Base-by-base conservation (phyloP, 2,797 vertebrate species). In the Onychomys torridus region DNA sequence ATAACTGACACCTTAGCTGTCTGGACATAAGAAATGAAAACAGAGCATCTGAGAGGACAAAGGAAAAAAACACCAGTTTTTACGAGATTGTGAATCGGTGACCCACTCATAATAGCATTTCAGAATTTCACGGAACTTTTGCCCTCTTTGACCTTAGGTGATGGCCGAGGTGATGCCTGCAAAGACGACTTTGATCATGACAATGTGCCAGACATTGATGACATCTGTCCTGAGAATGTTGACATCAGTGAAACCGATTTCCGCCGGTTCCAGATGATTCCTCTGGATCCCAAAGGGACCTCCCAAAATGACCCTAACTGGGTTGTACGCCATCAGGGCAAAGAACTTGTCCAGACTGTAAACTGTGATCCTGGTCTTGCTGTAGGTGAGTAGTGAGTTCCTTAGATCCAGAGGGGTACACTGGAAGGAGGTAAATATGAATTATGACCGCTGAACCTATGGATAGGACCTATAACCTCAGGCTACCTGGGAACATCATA, bases 221-320 rank as follows among this genome's bases (percentile, higher is more conserved):
- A 99, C 55, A 99, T 99, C 97, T 99, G 99, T 96, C 99, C 99
- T 19, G 99, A 99, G 98, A 99, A 99, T 78, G 99, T 99, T 95
- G 99, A 98, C 73, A 99, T 99, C 96, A 99, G 99, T 96, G 99
- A 99, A 98, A 99, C 99, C 3, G 99, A 99, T 96, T 99, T 99
- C 99, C 99, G 99, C 92, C 99, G 99, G 98, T 99, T 99, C 98
- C 99, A 99, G 98, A 99, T 99, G 99, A 99, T 99, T 98, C 99
- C 99, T 87, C 98, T 99, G 89, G 99, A 99, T 98, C 99, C 99
- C 90, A 99, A 99, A 96, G 99, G 99, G 92, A 99, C 99, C 67
- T 99, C 99, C 5, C 99, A 99, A 97, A 99, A 99, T 96, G 99
- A 99, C 97, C 99, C 99, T 93, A 99, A 99, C 98, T 99, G 99